Evolutionary conservation across 2,888 invertebrate species (phyloP).

Genomic region (Tipula confusa): DNA sequence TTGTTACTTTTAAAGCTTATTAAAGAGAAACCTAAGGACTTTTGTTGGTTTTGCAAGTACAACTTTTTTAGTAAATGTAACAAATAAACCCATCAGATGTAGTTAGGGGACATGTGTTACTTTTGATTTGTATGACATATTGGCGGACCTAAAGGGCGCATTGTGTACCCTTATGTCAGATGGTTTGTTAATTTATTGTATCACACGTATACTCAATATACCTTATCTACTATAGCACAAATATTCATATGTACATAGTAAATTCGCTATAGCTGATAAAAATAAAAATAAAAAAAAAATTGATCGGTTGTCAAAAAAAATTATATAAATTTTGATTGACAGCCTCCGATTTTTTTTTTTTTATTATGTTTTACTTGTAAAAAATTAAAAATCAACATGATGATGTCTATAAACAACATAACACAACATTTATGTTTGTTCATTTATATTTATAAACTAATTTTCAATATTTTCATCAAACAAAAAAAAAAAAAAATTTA

Average conservation of each 20-base stretch:
- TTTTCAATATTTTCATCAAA: neutral
- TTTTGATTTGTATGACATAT: too few species aligned
- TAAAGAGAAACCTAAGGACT: too few species aligned
- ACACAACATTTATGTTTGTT: neutral
- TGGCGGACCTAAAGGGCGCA: too few species aligned
- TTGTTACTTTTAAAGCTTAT: too few species aligned
- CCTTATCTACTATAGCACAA: neutral
- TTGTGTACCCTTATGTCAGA: neutral
- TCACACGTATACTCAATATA: neutral
- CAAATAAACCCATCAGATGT: neutral
- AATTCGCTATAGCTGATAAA: neutral
- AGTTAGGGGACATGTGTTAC: too few species aligned
- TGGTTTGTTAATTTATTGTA: neutral
- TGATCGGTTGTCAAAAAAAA: constrained; percentile 8
- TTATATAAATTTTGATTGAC: neutral
- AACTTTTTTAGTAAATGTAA: neutral
- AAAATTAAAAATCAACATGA: neutral
- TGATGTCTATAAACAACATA: neutral
- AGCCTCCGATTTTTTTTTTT: neutral
- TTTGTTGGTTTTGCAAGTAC: too few species aligned
- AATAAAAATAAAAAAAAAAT: neutral
- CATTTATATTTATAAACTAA: neutral
- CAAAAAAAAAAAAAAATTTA: neutral
- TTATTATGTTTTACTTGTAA: neutral
- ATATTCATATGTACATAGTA: neutral